Conservation (phyloP, 1,140 invertebrate species). For the Leptinotarsa lineolata region DNA sequence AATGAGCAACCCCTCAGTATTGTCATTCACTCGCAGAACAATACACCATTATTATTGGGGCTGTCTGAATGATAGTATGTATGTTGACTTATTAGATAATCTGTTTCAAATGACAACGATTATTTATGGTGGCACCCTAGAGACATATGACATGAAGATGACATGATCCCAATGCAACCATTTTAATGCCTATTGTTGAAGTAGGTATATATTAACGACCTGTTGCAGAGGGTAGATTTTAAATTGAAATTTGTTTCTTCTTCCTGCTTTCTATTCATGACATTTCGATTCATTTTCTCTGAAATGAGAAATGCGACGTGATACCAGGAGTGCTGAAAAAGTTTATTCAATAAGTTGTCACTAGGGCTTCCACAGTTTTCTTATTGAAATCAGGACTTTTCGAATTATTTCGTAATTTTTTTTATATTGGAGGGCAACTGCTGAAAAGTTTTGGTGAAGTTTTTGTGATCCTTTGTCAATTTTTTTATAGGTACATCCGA, state of each 20-base stretch:
- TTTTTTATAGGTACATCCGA: too few relatives aligned
- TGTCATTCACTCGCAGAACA: background rate
- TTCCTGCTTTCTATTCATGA: background rate
- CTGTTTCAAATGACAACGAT: slow-evolving; percentile 43
- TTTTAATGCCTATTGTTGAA: slow-evolving; percentile 24
- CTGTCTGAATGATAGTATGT: slow-evolving; percentile 15
- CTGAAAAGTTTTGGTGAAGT: too few relatives aligned
- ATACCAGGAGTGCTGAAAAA: too few relatives aligned
- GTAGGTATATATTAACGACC: slow-evolving; percentile 33
- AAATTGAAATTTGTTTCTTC: background rate
- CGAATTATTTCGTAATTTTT: too few relatives aligned
- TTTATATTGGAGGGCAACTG: too few relatives aligned
- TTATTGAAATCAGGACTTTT: too few relatives aligned
- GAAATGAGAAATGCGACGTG: too few relatives aligned
- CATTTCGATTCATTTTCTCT: too few relatives aligned
- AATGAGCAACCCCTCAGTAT: background rate
- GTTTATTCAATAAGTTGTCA: too few relatives aligned
- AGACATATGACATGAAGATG: slow-evolving; percentile 14
- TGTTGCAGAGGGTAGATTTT: slow-evolving; percentile 16
- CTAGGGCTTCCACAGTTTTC: too few relatives aligned
- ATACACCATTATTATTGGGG: slow-evolving; percentile 6
- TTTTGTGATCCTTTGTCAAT: too few relatives aligned
- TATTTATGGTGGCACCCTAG: slow-evolving; percentile 40
- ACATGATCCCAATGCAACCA: slow-evolving; percentile 23
- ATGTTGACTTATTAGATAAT: slow-evolving; percentile 50